Evolutionary conservation across 2,113 vertebrate species (phyloP).

Genomic region (Macrotus californicus): DNA sequence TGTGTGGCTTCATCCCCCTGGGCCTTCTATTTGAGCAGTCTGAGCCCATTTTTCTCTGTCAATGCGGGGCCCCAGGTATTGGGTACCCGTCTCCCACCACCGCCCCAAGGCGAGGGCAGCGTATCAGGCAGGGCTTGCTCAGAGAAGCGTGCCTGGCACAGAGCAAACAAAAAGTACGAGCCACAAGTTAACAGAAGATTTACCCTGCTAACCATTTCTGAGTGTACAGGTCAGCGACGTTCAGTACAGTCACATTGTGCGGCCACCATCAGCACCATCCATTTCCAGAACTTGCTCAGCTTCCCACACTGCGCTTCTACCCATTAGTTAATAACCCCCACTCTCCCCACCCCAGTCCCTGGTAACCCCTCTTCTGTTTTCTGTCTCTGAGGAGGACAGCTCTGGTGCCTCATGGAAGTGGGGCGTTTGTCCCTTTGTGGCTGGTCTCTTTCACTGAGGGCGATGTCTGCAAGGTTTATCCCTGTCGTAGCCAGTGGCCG

Average conservation of each 20-base stretch:
- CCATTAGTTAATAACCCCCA: neutral
- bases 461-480: too few species aligned
- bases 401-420: too few species aligned
- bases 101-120: rapidly evolving
- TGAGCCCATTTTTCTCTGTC: neutral
- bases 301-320: neutral
- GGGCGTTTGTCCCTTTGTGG: too few species aligned
- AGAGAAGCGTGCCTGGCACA: neutral
- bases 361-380: too few species aligned
- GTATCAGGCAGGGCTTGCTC: neutral
- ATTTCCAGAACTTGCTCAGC: too few species aligned
- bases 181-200: neutral
- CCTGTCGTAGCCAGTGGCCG: neutral
- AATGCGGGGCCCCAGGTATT: rapidly evolving
- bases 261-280: too few species aligned
- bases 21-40: neutral
- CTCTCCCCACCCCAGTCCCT: neutral
- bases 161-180: neutral
- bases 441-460: too few species aligned
- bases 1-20: too few species aligned
- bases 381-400: too few species aligned
- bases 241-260: too few species aligned
- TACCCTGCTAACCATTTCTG: neutral
- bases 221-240: neutral
- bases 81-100: neutral